These are phyloP conservation scores for Dolichomitus sp. DNA, from an alignment of 2,888 invertebrate genomes.

Conservation along the genomic window DNA sequence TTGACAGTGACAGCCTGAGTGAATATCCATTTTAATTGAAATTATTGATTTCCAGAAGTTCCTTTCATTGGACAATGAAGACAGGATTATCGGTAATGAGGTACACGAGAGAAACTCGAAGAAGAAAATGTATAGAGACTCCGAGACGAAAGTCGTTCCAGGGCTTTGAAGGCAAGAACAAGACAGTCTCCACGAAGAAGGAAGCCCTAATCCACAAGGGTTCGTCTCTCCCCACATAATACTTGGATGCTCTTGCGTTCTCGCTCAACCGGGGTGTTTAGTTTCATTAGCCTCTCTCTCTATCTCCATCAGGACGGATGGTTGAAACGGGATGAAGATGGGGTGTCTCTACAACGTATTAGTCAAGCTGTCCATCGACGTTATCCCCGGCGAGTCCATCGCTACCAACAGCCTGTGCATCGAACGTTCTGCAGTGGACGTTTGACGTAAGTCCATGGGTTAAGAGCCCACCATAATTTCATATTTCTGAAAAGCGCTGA, in stretches of 20 bases:
- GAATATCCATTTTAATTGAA: constrained; percentile 33
- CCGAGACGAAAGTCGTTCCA: constrained; percentile 25
- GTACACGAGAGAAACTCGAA: constrained; percentile 17
- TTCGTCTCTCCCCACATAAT: constrained; percentile 18
- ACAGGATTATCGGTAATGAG: constrained; percentile 54
- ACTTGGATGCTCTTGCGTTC: constrained; percentile 45
- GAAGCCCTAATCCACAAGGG: constrained; percentile 66
- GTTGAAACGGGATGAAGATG: constrained; percentile 32
- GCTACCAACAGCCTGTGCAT: constrained; percentile 29
- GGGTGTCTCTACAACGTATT: constrained; percentile 71
- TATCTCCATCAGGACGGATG: constrained; percentile 14
- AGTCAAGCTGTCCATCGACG: constrained; percentile 77
- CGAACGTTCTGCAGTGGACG: not conserved
- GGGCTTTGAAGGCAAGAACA: constrained; percentile 59
- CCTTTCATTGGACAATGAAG: constrained; percentile 33
- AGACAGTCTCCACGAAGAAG: constrained; percentile 54
- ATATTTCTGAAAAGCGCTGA: constrained; percentile 72
- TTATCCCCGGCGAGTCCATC: constrained; percentile 65
- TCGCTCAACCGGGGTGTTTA: constrained; percentile 56
- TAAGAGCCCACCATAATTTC: constrained; percentile 69
- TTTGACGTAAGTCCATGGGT: not conserved
- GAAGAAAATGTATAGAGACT: not conserved
- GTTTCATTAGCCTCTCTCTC: constrained; percentile 64
- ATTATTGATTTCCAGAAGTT: constrained; percentile 35
- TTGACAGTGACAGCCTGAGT: not conserved